A percentile compares a stretch with the other conserved stretches of the same genome.
Evolutionary conservation across 1,140 invertebrate species (phyloP).

Genomic region (Elymnias hypermnestra): DNA sequence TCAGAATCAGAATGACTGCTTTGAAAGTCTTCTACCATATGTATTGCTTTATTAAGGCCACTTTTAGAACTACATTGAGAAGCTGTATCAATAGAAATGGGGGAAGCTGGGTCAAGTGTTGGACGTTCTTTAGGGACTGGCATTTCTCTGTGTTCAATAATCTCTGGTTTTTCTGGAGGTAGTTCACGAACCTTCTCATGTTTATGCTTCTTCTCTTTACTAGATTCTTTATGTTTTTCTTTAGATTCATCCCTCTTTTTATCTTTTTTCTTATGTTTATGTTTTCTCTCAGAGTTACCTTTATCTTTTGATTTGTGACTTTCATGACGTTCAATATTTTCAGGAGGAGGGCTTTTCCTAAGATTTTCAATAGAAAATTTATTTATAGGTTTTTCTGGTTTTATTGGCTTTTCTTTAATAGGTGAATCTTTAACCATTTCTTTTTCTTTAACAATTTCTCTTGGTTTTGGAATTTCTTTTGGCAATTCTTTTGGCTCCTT

Average conservation of each 20-base stretch:
- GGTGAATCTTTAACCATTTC: slow-evolving; percentile 55
- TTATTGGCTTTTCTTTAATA: slow-evolving; percentile 62
- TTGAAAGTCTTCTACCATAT: slow-evolving; percentile 47
- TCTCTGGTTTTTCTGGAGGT: slow-evolving; percentile 58
- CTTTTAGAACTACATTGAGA: slow-evolving; percentile 74
- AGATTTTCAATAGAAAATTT: slow-evolving; percentile 72
- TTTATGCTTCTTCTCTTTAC: slow-evolving; percentile 78
- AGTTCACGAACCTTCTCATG: slow-evolving; percentile 76
- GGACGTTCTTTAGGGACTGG: slow-evolving; percentile 57
- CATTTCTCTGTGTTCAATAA: slow-evolving; percentile 55
- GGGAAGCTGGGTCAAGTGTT: slow-evolving; percentile 58
- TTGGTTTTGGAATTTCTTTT: slow-evolving; percentile 60
- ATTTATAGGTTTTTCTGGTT: slow-evolving; percentile 58
- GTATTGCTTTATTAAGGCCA: slow-evolving; percentile 50
- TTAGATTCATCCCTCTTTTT: slow-evolving; percentile 74
- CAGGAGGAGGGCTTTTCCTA: slow-evolving; percentile 57
- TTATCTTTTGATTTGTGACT: slow-evolving; percentile 67
- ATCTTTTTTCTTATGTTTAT: slow-evolving; percentile 75
- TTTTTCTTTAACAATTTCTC: slow-evolving; percentile 63
- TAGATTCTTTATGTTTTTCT: slow-evolving; percentile 76
- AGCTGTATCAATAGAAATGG: slow-evolving; percentile 70
- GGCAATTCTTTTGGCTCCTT: slow-evolving; percentile 71
- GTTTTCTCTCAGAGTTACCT: slow-evolving; percentile 68
- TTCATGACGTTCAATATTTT: slow-evolving; percentile 52
- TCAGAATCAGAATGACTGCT: slow-evolving; percentile 69